phyloP scores from a whole-genome alignment of 2,888 invertebrate genomes.

The Clistopyga incitator region DNA sequence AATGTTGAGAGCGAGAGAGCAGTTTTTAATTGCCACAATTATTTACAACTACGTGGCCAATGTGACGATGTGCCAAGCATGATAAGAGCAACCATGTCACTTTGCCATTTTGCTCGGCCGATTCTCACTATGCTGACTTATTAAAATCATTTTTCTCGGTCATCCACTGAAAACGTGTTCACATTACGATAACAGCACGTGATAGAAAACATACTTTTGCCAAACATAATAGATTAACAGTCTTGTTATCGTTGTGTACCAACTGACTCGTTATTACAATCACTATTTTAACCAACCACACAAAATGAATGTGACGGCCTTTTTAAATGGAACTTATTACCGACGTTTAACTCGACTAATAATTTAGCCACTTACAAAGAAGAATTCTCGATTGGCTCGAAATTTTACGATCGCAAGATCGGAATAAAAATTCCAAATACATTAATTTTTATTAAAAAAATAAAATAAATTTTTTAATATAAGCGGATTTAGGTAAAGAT shows the following conservation, averaged over 20 bases:
- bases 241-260: neutral
- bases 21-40: slow-evolving; percentile 34
- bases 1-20: slow-evolving; percentile 21
- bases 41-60: slow-evolving; percentile 16
- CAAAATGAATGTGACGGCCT: neutral
- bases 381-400: slow-evolving; percentile 9
- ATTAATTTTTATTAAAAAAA: neutral
- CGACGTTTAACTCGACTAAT: slow-evolving; percentile 44
- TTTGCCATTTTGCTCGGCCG: neutral
- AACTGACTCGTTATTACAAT: neutral
- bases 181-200: neutral
- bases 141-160: neutral
- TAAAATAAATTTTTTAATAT: neutral
- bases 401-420: neutral
- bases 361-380: slow-evolving; percentile 18
- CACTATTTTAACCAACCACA: neutral
- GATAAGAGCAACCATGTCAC: neutral
- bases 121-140: neutral
- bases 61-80: neutral
- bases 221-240: neutral
- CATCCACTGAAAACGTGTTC: slow-evolving; percentile 1
- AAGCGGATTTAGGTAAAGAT: no score
- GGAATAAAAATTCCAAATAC: neutral
- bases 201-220: neutral
- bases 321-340: slow-evolving; percentile 48